Evolutionary conservation across 2,888 invertebrate species (phyloP).

Genomic region (Tortrix viridana): DNA sequence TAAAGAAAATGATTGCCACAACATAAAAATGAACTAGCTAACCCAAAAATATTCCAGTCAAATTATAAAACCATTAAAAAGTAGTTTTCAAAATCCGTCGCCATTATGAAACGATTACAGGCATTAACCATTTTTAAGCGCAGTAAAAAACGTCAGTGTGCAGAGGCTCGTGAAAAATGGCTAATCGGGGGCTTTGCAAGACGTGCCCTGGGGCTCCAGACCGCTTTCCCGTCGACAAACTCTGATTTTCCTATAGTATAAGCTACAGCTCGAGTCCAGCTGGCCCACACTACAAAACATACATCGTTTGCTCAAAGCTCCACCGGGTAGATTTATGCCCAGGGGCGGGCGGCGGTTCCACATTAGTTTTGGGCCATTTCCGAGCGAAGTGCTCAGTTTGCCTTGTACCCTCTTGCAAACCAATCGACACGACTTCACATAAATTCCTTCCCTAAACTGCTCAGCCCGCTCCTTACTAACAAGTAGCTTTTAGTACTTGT

Average conservation of each 20-base stretch:
- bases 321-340: conserved; percentile 33
- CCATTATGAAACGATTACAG: conserved; percentile 10
- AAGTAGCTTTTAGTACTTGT: not conserved
- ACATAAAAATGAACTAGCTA: no score
- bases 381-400: conserved; percentile 70
- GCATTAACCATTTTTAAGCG: not conserved
- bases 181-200: conserved; percentile 22
- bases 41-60: not conserved
- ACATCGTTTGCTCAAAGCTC: conserved; percentile 30
- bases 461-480: conserved; percentile 8
- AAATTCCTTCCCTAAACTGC: not conserved
- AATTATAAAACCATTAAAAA: conserved; percentile 3
- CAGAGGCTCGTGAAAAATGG: conserved; percentile 45
- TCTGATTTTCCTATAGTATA: no score
- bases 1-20: no score
- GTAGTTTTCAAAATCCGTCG: not conserved
- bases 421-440: conserved; percentile 24
- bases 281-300: conserved; percentile 21
- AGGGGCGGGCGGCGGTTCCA: conserved; percentile 34
- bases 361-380: conserved; percentile 80
- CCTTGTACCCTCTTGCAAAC: conserved; percentile 53
- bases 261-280: not conserved
- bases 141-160: conserved; percentile 45
- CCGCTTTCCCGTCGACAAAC: not conserved
- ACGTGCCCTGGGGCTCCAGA: not conserved